Percentiles rank a stretch among this genome's conserved stretches.
phyloP scores from a whole-genome alignment of 2,113 vertebrate genomes.

The Macrotis lagotis region DNA sequence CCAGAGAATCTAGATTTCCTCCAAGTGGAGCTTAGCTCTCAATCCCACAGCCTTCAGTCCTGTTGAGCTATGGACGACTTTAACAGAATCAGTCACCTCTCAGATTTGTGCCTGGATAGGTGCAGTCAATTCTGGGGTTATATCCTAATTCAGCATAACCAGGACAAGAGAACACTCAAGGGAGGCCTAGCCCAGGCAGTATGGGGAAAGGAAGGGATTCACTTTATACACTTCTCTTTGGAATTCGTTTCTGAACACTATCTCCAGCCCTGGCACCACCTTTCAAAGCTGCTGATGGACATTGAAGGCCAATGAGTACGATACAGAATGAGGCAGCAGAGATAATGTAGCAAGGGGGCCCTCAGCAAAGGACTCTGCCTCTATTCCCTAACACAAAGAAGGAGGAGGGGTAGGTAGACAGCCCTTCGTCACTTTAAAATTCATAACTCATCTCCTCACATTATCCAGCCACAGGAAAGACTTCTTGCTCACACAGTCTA shows the following conservation, averaged over 20 bases:
- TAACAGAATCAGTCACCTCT: background rate
- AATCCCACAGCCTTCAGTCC: background rate
- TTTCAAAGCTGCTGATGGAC: background rate
- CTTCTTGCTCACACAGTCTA: slow-evolving; percentile 60
- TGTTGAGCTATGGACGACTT: background rate
- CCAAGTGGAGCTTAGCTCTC: background rate
- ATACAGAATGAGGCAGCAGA: background rate
- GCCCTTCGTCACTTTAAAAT: background rate
- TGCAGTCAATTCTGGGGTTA: background rate
- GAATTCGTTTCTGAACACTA: background rate
- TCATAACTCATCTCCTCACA: background rate
- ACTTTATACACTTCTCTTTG: background rate
- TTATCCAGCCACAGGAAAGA: slow-evolving; percentile 59
- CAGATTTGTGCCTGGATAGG: background rate
- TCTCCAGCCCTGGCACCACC: background rate
- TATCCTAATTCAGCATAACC: background rate
- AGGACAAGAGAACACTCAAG: background rate
- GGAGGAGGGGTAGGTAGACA: slow-evolving; percentile 55
- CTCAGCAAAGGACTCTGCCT: slow-evolving; percentile 64
- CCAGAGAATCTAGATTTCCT: background rate
- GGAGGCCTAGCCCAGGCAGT: background rate
- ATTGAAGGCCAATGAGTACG: background rate
- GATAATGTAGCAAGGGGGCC: background rate
- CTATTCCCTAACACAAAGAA: slow-evolving; percentile 43
- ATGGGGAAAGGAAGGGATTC: background rate